A percentile compares a stretch with the other conserved stretches of the same genome.
phyloP scores from a whole-genome alignment of 30 jellyfish, hydroid and myxozoan species.

The Sanderia malayensis region DNA sequence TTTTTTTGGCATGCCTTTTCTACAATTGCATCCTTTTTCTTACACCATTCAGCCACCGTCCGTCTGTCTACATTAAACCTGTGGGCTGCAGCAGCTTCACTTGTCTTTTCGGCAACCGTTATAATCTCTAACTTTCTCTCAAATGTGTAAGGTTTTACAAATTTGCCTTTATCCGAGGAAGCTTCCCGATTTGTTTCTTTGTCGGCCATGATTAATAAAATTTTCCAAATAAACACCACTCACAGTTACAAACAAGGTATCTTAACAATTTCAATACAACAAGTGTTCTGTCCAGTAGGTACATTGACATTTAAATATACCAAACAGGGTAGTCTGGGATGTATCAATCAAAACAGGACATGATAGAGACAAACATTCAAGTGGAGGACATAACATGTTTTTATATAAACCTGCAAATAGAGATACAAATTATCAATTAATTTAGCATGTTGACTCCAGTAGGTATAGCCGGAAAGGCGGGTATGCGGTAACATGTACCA shows the following conservation, averaged over 20 bases:
- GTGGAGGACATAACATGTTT: too few species aligned
- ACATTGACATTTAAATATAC: background rate
- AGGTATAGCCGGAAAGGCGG: too few species aligned
- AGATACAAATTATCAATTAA: too few species aligned
- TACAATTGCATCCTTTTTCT: slow-evolving; percentile 4
- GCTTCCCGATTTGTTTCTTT: background rate
- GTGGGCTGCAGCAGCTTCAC: slow-evolving; percentile 34
- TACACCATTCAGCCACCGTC: slow-evolving; percentile 26
- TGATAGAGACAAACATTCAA: too few species aligned
- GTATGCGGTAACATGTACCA: background rate
- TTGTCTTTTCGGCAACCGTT: slow-evolving; percentile 22
- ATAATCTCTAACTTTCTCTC: slow-evolving; percentile 18
- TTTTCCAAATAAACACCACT: too few species aligned
- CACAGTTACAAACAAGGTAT: background rate
- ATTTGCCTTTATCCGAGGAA: background rate
- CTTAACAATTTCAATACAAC: background rate
- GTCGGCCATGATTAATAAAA: slow-evolving; percentile 9
- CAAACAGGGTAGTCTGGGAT: background rate
- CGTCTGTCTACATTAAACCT: slow-evolving; percentile 20
- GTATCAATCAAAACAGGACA: too few species aligned
- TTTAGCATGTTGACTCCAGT: too few species aligned
- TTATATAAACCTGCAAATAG: too few species aligned
- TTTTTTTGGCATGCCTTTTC: background rate
- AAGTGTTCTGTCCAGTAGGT: background rate
- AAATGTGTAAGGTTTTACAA: slow-evolving; percentile 18